Conservation (phyloP, 2,888 invertebrate genomes). For the Syrphus vitripennis region DNA sequence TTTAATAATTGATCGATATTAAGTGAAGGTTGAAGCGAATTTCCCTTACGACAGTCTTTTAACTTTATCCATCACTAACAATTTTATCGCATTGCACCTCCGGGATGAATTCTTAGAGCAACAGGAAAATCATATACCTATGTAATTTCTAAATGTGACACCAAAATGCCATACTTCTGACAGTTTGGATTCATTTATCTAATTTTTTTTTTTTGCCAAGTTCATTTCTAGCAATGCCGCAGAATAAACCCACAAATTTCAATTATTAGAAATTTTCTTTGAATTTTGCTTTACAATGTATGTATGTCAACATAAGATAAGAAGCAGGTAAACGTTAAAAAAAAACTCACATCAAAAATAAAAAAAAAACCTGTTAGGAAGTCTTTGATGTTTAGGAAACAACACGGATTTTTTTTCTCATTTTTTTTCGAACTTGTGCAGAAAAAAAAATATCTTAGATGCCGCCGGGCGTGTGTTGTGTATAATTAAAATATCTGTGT, state of each 20-base stretch:
- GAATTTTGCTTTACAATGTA: not conserved
- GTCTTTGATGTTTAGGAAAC: not conserved
- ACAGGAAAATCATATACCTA: slow-evolving; percentile 47
- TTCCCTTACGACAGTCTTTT: not conserved
- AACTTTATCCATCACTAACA: slow-evolving; percentile 26
- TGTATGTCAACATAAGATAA: slow-evolving; percentile 49
- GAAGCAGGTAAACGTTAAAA: not conserved
- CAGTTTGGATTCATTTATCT: slow-evolving; percentile 55
- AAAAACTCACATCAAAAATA: not conserved
- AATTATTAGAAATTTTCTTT: not conserved
- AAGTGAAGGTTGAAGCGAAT: not conserved
- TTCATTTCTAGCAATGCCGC: not conserved
- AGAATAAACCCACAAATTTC: not conserved
- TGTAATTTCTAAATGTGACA: slow-evolving; percentile 40
- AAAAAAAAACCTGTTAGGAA: slow-evolving; percentile 17
- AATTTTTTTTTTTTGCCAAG: slow-evolving; percentile 11
- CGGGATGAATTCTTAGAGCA: slow-evolving; percentile 6
- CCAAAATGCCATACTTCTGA: slow-evolving; percentile 51
- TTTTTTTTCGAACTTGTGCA: not conserved
- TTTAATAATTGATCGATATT: too few relatives aligned
- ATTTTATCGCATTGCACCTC: not conserved
- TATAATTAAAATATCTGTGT: slow-evolving; percentile 54
- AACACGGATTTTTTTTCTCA: not conserved
- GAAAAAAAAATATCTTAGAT: slow-evolving; percentile 39
- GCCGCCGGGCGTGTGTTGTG: slow-evolving; percentile 1